These are phyloP conservation scores for Suricata suricatta DNA, from an alignment of 2,113 vertebrate genomes.

Conservation along the genomic window DNA sequence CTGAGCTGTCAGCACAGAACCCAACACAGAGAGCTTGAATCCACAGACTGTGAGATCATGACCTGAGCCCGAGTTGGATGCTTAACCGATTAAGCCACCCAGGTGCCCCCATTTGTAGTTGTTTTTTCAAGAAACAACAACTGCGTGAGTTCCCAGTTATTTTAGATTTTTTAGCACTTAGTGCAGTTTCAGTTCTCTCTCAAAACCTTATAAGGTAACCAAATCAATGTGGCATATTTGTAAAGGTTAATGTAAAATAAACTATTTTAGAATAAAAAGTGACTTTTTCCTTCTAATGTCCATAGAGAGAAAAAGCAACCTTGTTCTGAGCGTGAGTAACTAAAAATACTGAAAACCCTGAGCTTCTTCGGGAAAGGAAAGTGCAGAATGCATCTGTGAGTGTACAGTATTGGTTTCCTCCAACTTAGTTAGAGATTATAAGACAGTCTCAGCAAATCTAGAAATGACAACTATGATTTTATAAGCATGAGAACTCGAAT, in stretches of 20 bases:
- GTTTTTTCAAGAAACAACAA: neutral
- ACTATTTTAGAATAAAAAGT: conserved; percentile 41
- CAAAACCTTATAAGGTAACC: neutral
- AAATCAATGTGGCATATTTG: neutral
- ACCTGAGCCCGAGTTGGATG: too few species aligned
- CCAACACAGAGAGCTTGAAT: too few species aligned
- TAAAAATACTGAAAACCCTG: neutral
- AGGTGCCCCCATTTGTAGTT: too few species aligned
- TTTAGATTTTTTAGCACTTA: conserved; percentile 24
- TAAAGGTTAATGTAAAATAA: conserved; percentile 28
- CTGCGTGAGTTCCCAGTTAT: neutral
- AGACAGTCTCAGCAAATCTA: conserved; percentile 52
- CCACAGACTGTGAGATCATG: too few species aligned
- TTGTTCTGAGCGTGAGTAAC: neutral
- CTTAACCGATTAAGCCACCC: too few species aligned
- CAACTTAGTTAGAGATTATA: conserved; percentile 23
- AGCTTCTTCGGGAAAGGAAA: conserved; percentile 22
- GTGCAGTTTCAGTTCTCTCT: neutral
- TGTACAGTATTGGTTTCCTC: conserved; percentile 40
- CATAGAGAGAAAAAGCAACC: neutral
- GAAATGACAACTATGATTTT: conserved; percentile 66
- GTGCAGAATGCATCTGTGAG: neutral
- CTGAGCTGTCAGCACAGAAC: too few species aligned
- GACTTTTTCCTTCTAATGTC: neutral
- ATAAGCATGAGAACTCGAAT: conserved; percentile 46